Base-by-base conservation (phyloP, 2,113 vertebrate species). In the Charina bottae region DNA sequence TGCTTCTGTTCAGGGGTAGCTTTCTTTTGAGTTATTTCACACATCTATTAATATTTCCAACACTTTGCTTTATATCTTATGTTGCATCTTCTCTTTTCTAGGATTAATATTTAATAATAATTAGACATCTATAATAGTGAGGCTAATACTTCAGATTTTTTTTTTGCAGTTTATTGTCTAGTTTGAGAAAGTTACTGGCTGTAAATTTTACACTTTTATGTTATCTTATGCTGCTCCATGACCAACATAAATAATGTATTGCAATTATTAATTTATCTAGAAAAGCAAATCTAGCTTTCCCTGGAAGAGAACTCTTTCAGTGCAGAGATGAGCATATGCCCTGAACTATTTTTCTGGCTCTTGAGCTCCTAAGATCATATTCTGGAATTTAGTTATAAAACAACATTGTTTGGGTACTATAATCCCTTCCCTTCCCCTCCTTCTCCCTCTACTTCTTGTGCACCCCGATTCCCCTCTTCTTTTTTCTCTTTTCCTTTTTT, bases 391-490 rank as follows among this genome's bases (percentile, higher is more conserved):
- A 64, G 10, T 64, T n/a, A n/a, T 64, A n/a, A 64, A 64, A 28
- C 26, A n/a, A n/a, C 62, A n/a, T 64, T 64, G 62, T 28, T 23
- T 62, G 59, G 8, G 62, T n/a, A 64, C 26, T 13, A 13, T 64
- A 12, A 64, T 13, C 26, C 62, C 28, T 55, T 59, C 17, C 2
- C 7, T 8, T 24, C 3, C 2, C 24, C 24, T 24, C 24, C 9
- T 3, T 26, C 8, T 0, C 23, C 24, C 8, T 2, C 23, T 10
- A n/a, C n/a, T n/a, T n/a, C n/a, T n/a, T n/a, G n/a, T n/a, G 2
- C 12, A 13, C 1, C 55, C 55, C 55, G 1, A 1, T 19, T 58
- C 19, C 19, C 21, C 6, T 17, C 62, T 28, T 28, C 56, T 15
- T 15, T 17, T 56, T 56, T 15, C 55, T 60, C 21, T 19, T 7